These are phyloP conservation scores for Acleris emargana DNA, from an alignment of 2,888 invertebrate genomes.

Conservation along the genomic window DNA sequence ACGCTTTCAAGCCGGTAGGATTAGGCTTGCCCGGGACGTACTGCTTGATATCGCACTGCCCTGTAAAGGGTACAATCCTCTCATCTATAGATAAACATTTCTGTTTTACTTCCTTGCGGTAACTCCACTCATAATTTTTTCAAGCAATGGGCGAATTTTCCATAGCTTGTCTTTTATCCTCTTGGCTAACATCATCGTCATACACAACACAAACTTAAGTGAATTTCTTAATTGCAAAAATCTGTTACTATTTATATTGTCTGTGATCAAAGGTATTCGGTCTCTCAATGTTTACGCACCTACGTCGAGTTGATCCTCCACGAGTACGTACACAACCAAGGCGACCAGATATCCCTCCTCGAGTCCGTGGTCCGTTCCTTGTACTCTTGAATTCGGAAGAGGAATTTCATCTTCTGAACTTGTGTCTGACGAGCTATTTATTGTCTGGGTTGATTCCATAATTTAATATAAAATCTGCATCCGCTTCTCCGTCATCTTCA, in stretches of 20 bases:
- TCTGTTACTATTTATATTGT: conserved; percentile 25
- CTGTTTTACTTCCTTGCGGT: conserved; percentile 2
- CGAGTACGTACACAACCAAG: conserved; percentile 14
- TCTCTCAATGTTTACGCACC: conserved; percentile 10
- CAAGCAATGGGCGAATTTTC: conserved; percentile 30
- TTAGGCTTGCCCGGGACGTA: conserved; percentile 15
- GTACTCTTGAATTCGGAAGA: conserved; percentile 5
- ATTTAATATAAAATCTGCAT: conserved; percentile 10
- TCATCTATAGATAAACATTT: conserved; percentile 8
- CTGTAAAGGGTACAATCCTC: conserved; percentile 17
- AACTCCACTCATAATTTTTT: background rate
- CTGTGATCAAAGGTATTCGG: conserved; percentile 21
- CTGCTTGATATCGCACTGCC: conserved; percentile 14
- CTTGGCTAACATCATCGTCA: conserved; percentile 18
- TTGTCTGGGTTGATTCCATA: conserved; percentile 9
- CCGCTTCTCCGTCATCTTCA: conserved; percentile 11
- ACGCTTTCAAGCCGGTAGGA: conserved; percentile 19
- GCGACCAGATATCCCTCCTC: conserved; percentile 9
- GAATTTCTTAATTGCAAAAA: conserved; percentile 20
- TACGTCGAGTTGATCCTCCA: conserved; percentile 13
- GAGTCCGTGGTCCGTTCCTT: conserved; percentile 14
- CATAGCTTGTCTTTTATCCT: conserved; percentile 18
- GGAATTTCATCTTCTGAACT: conserved; percentile 18
- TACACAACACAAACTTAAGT: conserved; percentile 31
- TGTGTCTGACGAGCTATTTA: conserved; percentile 13